Evolutionary conservation across 2,888 invertebrate genomes (phyloP).

Genomic region (Lutraria lutraria): DNA sequence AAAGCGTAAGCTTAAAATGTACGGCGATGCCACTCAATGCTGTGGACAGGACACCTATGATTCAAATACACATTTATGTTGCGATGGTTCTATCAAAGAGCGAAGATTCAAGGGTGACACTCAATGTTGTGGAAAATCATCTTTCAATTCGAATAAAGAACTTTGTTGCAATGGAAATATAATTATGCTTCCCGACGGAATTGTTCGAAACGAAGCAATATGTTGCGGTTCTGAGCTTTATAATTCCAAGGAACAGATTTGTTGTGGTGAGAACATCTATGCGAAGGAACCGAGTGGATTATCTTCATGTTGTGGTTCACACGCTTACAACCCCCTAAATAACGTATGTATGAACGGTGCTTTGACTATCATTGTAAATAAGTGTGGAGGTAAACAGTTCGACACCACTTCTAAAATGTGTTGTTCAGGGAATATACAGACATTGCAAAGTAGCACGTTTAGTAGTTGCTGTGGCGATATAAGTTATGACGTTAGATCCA

Average conservation of each 20-base stretch:
- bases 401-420: background rate
- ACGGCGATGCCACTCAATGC: slow-evolving; percentile 47
- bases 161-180: slow-evolving; percentile 42
- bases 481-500: slow-evolving; percentile 31
- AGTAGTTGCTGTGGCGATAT: slow-evolving; percentile 33
- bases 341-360: slow-evolving; percentile 45
- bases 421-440: slow-evolving; percentile 4
- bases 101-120: slow-evolving; percentile 36
- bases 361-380: background rate
- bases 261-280: slow-evolving; percentile 32
- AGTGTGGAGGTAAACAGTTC: background rate
- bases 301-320: background rate
- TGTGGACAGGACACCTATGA: slow-evolving; percentile 48
- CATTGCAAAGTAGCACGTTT: background rate
- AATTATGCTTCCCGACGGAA: background rate
- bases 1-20: slow-evolving; percentile 23
- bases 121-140: slow-evolving; percentile 30
- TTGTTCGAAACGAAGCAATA: background rate
- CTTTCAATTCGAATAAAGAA: slow-evolving; percentile 36
- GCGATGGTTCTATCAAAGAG: slow-evolving; percentile 20
- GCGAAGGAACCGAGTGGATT: background rate
- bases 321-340: slow-evolving; percentile 28
- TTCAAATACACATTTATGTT: slow-evolving; percentile 42
- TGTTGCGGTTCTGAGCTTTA: slow-evolving; percentile 42
- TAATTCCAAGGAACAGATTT: slow-evolving; percentile 33